Evolutionary conservation across 2,113 vertebrate species (phyloP).

Genomic region (Oncorhynchus clarkii): DNA sequence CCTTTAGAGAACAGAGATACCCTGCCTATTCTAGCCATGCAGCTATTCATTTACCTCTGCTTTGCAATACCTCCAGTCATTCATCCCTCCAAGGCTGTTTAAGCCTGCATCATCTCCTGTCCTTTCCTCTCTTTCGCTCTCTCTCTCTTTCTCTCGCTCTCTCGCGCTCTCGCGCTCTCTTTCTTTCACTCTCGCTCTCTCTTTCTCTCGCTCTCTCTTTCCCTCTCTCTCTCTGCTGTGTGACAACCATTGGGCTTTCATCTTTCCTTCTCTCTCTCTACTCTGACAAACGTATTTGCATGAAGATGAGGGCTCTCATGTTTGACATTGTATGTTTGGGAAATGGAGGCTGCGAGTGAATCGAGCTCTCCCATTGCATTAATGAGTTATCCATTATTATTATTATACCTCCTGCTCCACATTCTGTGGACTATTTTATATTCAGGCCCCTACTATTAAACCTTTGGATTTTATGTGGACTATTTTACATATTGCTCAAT

Average conservation of each 20-base stretch:
- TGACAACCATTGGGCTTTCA: background rate
- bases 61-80: slow-evolving; percentile 54
- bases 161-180: too few relatives aligned
- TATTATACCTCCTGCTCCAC: background rate
- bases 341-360: slow-evolving; percentile 7
- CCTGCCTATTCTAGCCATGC: slow-evolving; percentile 30
- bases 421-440: background rate
- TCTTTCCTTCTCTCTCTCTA: background rate
- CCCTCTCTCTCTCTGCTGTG: background rate
- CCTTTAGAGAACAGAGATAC: slow-evolving; percentile 43
- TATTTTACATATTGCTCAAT: too few relatives aligned
- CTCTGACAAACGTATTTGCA: slow-evolving; percentile 38
- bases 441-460: background rate
- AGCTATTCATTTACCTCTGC: slow-evolving; percentile 33
- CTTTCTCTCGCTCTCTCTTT: background rate
- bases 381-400: background rate
- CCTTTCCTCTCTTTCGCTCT: too few relatives aligned
- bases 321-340: slow-evolving; percentile 31
- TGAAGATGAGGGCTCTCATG: slow-evolving; percentile 24
- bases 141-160: too few relatives aligned
- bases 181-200: too few relatives aligned
- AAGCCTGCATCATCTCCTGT: background rate
- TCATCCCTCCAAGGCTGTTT: slow-evolving; percentile 30
- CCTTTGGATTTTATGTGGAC: too few relatives aligned
- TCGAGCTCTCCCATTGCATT: slow-evolving; percentile 11